Base-by-base conservation (phyloP, 1,140 invertebrate genomes). In the Paraescarpia echinospica region DNA sequence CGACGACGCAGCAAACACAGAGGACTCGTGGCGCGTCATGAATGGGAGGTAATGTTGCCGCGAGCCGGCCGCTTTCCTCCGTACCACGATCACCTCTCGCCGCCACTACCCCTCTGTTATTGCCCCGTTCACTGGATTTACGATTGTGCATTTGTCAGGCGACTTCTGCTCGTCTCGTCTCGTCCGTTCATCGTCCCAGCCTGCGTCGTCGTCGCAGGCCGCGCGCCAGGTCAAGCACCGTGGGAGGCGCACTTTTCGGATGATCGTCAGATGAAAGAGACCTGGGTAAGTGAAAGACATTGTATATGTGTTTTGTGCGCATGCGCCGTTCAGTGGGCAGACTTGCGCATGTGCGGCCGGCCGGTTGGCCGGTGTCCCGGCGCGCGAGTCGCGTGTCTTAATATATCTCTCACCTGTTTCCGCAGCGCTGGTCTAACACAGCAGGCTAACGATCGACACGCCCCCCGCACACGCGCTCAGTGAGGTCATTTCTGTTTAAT, bases 31-130 rank as follows among this genome's bases (percentile, higher is more conserved):
- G 18, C 2, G 59, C 59, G 59, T 77, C 59, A 18, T 77, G 59
- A 77, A 77, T 77, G 59, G 59, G 59, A 77, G 59, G 59, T 77
- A 77, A 77, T 77, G 59, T 77, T 77, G 59, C 59, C 59, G 59
- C 59, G 59, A 77, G 59, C 59, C 59, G 59, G 18, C 8, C 59
- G 59, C 27, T 31, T 77, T 77, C 59, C 22, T 77, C 59, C 59
- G 59, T 77, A 77, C 59, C 59, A 22, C 59, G 59, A 77, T 27
- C 59, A 18, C 22, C 59, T 27, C 59, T 77, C 59, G 59, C 59
- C 59, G 59, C 59, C 59, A 14, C 59, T 27, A 77, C 59, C 2
- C 59, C 59, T 6, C 9, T 27, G 59, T 77, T 31, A 27, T 77
- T 18, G 59, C 59, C 59, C 14, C 59, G 59, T 27, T 77, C 59